Evolutionary conservation across 2,888 invertebrate genomes (phyloP), one percentile per base, ranked within the genome.

Genomic region (Tiphia femorata): DNA sequence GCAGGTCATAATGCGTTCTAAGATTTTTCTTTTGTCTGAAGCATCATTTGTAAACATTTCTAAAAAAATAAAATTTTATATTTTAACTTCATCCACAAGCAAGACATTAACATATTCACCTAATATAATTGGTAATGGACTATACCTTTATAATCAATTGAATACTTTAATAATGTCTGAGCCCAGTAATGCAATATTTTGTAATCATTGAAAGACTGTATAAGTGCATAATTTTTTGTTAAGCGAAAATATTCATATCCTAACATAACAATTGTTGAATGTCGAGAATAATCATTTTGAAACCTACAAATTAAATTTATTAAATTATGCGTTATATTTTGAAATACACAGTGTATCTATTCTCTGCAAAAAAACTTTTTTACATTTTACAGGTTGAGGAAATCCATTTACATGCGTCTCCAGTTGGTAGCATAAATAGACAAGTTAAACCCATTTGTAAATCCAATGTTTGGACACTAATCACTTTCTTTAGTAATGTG

Each of bases 381-480:
- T 59, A 69, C 67, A 30, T 30, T 37, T 57, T 62, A 4, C n/a
- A 50, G 20, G 52, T 5, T 8, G 35, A 17, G 10, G 46, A 53
- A 21, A 83, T 55, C 75, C 78, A 79, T 33, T 67, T 68, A 6
- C 47, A 43, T 2, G 77, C 76, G 23, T 75, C 70, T 25, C 67
- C 44, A 30, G 78, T 67, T 6, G 72, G 70, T 10, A 79, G 58
- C 52, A 80, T 73, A 43, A 83, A 77, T 7, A 85, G 70, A 53
- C 79, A 79, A 14, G 70, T 72, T 23, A 83, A 71, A 10, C 84
- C 80, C 14, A 84, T 68, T 35, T 78, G 74, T 10, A 73, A 58
- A 64, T 86, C 84, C 33, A 85, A 75, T 19, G 71, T 61, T 35
- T 78, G 73, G 2, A 76, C 64, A 8, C 77, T 74, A n/a, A 84